Base-by-base conservation (phyloP, 2,888 invertebrate species). In the Apotomis betuletana region DNA sequence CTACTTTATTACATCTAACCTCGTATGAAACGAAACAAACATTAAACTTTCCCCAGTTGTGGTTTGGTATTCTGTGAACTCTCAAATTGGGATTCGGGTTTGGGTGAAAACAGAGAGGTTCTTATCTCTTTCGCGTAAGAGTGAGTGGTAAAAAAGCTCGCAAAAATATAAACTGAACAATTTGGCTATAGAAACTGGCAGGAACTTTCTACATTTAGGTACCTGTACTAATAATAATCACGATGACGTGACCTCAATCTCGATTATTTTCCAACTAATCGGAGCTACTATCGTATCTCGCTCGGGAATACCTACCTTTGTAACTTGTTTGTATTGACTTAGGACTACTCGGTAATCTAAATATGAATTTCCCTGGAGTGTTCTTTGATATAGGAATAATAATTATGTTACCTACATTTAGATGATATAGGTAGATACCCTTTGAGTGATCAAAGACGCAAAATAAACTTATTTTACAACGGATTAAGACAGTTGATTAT, bases 41-140 rank as follows among this genome's bases (percentile, higher is more conserved):
- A 55, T 44, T 10, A 10, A 60, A 57, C 61, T 57, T 62, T 57
- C 62, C 61, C 36, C 55, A 15, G 49, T 55, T 62, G 69, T 62
- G 69, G 69, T 62, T 62, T 49, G 15, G 27, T 27, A 27, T 27
- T 2, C 27, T 27, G 27, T 27, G 27, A 27, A 2, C 27, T 27
- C 27, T 27, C 27, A 27, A 27, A 27, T 27, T 27, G 27, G 27
- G 27, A 27, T 27, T 27, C 27, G 27, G 27, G 27, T 27, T 27
- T 27, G 2, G 27, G 27, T 27, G 27, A 27, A 27, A 27, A 27
- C 27, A 27, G 27, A 0, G 27, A 27, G 27, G 27, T 27, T 27
- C 15, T 27, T 27, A 27, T 27, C 27, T 27, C 27, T 27, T 27
- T 27, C 27, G 27, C 27, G 3, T 5, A 12, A 64, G 55, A 44